Percentiles rank a stretch among this genome's conserved stretches.
Evolutionary conservation across 2,113 vertebrate genomes (phyloP).

Genomic region (Solea senegalensis): DNA sequence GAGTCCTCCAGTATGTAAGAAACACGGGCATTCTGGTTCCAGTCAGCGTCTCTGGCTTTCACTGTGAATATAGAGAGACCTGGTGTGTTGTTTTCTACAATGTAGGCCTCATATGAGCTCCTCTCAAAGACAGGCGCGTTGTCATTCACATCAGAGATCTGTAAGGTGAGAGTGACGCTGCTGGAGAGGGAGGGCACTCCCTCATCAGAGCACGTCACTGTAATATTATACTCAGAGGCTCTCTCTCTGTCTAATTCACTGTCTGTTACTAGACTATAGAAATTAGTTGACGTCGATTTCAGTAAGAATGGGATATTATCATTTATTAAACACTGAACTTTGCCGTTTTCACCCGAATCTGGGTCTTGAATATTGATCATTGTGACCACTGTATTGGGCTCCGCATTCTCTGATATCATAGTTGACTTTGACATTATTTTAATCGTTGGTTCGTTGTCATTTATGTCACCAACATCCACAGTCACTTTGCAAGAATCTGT

Average conservation of each 20-base stretch:
- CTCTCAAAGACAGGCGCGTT: conserved; percentile 35
- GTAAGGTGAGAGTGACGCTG: conserved; percentile 32
- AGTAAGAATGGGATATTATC: conserved; percentile 36
- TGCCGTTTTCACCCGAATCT: conserved; percentile 67
- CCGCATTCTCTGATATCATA: conserved; percentile 45
- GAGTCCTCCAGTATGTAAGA: conserved; percentile 11
- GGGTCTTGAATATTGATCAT: conserved; percentile 66
- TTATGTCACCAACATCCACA: conserved; percentile 75
- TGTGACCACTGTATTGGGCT: conserved; percentile 46
- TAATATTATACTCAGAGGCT: conserved; percentile 9
- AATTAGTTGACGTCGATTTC: conserved; percentile 36
- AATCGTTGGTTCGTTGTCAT: conserved; percentile 75
- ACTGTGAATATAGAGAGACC: conserved; percentile 2
- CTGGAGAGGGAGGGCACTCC: conserved; percentile 59
- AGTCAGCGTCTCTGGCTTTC: conserved; percentile 8
- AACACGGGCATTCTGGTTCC: conserved; percentile 9
- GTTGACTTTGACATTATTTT: conserved; percentile 63
- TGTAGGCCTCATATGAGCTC: conserved; percentile 21
- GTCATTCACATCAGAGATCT: conserved; percentile 33
- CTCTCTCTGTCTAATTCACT: conserved; percentile 53
- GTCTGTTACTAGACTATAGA: conserved; percentile 47
- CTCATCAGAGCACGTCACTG: conserved; percentile 56
- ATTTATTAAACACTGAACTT: conserved; percentile 44
- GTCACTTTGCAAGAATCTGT: conserved; percentile 74
- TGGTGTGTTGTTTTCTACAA: conserved; percentile 13